Evolutionary conservation across 2,888 invertebrate species (phyloP), one percentile per base, ranked within the genome.

Genomic region (Priocnemis perturbator): DNA sequence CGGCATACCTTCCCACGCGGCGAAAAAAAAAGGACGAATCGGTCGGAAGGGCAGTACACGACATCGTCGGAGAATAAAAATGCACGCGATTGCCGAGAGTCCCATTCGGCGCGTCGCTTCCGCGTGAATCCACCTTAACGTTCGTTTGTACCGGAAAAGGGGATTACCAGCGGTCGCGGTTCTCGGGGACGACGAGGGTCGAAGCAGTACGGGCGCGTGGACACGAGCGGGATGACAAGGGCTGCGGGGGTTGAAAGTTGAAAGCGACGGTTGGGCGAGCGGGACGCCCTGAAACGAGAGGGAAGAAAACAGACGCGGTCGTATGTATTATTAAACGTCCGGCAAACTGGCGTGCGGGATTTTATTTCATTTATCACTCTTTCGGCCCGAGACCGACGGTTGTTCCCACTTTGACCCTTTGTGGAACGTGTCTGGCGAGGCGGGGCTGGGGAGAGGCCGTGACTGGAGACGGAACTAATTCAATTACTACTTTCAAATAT

Each of bases 311-410:
- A 37, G 57, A 57, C 52, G 45, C 20, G 44, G 26, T 19, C 45
- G 45, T 37, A 58, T 55, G 47, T 57, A 67, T 73, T 73, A 73
- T 75, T 70, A 70, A 75, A 71, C 69, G 75, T 71, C 67, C 71
- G 60, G 65, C 69, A 19, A 64, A 64, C 58, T 44, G 52, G 64
- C 67, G 69, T 61, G 64, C 67, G 52, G 50, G 62, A 69, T 74
- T 79, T 75, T 70, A 74, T 77, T 75, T 58, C 69, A 71, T 78
- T 77, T 64, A 67, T 72, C 71, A 71, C 60, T 23, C 68, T 61
- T 71, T 55, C 23, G 30, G 26, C 59, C 62, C 52, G 48, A n/a
- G 58, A 48, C 55, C n/a, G n/a, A n/a, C n/a, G n/a, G n/a, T n/a
- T n/a, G n/a, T n/a, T n/a, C n/a, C 63, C 60, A 44, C 72, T 69